Evolutionary conservation across 2,888 invertebrate genomes (phyloP), one percentile per base, ranked within the genome.

Genomic region (Koerneria pararmatus): DNA sequence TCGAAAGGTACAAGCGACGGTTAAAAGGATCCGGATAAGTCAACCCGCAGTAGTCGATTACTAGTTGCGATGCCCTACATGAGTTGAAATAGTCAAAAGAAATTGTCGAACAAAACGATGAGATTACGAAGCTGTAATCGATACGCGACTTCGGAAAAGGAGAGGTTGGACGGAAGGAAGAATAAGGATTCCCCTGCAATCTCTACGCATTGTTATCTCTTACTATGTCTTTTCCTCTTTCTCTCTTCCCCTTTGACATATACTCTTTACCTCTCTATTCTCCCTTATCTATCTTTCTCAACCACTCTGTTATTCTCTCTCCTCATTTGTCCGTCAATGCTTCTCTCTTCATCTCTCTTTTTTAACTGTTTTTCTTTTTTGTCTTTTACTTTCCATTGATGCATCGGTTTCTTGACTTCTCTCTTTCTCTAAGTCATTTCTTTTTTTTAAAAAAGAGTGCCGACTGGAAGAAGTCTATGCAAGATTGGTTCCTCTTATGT

Each of bases 161-260:
- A n/a, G n/a, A n/a, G n/a, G n/a, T n/a, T n/a, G n/a, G n/a, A n/a
- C n/a, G n/a, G n/a, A n/a, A n/a, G n/a, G n/a, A n/a, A n/a, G n/a
- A n/a, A n/a, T n/a, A n/a, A n/a, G n/a, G n/a, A n/a, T n/a, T n/a
- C n/a, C n/a, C n/a, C n/a, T n/a, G n/a, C n/a, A n/a, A n/a, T n/a
- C 57, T 29, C 31, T 35, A 11, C 32, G 11, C 22, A 11, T 8
- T 31, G 8, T 37, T 37, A 31, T 62, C 53, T 24, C n/a, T 37
- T 35, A 24, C 19, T 5, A 19, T 31, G 22, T 34, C 22, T 62
- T 4, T 29, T 37, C 24, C 35, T 31, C 51, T 49, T 32, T 41
- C 37, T 24, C 4, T 63, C 62, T 51, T 35, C 11, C 61, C 29
- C 32, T 41, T 49, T 48, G 24, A n/a, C 46, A n/a, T 24, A 22